phyloP scores from a whole-genome alignment of 2,797 vertebrate genomes.

The Graptemys geographica region DNA sequence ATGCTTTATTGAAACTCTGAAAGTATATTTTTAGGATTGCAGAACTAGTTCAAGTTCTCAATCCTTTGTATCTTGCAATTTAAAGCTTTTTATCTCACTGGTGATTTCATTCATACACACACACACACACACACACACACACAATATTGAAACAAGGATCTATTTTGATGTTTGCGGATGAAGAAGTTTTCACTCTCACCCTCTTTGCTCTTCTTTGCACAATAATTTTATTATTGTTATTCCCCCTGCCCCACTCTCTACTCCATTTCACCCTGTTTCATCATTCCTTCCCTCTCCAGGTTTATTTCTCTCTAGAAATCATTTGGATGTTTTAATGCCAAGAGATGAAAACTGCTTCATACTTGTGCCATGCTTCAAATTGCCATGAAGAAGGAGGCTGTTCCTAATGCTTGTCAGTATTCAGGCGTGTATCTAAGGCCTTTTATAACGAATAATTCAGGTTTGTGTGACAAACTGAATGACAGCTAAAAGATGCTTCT shows the following conservation, averaged over 20 bases:
- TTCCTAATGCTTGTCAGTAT: background rate
- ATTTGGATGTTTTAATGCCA: background rate
- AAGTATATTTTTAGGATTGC: background rate
- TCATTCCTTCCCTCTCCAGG: background rate
- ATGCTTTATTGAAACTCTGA: background rate
- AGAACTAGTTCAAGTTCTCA: background rate
- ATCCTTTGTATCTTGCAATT: background rate
- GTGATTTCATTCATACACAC: background rate
- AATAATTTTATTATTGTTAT: background rate
- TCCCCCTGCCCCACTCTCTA: background rate
- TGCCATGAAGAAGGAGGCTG: background rate
- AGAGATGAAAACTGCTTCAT: background rate
- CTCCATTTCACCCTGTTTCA: background rate
- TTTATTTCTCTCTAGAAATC: background rate
- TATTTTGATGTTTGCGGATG: background rate
- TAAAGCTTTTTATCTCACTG: background rate
- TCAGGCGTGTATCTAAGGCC: background rate
- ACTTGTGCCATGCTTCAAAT: background rate
- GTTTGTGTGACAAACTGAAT: background rate
- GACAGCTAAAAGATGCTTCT: background rate
- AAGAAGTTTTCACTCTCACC: background rate
- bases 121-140: too few species aligned
- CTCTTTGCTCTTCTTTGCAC: background rate
- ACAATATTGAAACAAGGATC: background rate
- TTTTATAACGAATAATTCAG: background rate